Conservation (phyloP, 2,797 vertebrate genomes). For the Cheracebus regulus region DNA sequence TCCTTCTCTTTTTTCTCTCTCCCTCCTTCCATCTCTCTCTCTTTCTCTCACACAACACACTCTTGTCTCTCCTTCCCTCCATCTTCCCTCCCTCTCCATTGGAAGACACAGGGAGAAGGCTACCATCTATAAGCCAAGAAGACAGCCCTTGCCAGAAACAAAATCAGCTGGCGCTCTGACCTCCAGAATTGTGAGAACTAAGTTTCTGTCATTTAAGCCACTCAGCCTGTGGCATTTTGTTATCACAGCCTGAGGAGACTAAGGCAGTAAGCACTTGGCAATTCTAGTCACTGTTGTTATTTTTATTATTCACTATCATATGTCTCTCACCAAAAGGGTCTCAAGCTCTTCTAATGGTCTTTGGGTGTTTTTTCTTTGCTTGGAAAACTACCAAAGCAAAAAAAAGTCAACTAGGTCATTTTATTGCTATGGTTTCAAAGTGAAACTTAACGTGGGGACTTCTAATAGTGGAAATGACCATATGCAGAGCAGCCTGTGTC, state of each 20-base stretch:
- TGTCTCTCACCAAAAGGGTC: neutral
- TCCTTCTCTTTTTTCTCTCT: neutral
- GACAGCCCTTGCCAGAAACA: neutral
- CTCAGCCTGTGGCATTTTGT: neutral
- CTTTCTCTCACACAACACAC: neutral
- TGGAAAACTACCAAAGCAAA: conserved; percentile 35
- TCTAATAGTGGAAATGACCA: conserved; percentile 27
- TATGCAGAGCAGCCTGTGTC: neutral
- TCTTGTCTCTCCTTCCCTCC: neutral
- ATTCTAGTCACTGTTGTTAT: neutral
- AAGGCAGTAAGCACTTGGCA: neutral
- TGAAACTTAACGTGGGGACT: conserved; percentile 26
- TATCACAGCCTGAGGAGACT: neutral
- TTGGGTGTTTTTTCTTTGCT: neutral
- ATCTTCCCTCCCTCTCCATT: neutral
- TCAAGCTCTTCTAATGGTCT: conserved; percentile 6
- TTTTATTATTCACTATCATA: neutral
- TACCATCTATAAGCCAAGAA: neutral
- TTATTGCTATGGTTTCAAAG: conserved; percentile 37
- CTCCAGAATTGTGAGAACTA: neutral
- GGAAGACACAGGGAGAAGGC: neutral
- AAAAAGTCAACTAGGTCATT: neutral
- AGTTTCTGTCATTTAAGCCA: neutral
- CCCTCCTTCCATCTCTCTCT: neutral
- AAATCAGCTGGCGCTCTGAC: neutral